Conservation (phyloP, 2,797 vertebrate species). For the Hipposideros larvatus region DNA sequence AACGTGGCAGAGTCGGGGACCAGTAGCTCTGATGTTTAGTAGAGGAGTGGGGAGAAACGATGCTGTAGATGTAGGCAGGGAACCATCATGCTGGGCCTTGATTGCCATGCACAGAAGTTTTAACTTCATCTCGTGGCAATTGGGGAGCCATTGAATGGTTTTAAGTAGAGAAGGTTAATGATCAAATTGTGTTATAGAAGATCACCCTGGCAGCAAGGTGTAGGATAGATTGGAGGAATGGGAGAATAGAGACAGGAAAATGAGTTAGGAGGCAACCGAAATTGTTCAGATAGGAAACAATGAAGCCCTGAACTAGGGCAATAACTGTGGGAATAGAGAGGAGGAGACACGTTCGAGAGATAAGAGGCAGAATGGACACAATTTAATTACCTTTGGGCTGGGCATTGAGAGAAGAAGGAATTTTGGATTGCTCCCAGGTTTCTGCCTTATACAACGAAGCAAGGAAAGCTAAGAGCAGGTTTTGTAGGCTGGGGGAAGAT, state of each 20-base stretch:
- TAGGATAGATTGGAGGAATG: conserved; percentile 70
- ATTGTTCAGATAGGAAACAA: conserved; percentile 78
- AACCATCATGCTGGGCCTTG: conserved; percentile 45
- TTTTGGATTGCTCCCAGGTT: conserved; percentile 73
- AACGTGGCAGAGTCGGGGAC: neutral
- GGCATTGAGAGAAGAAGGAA: conserved; percentile 49
- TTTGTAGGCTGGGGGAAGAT: conserved; percentile 5
- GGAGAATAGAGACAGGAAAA: conserved; percentile 74
- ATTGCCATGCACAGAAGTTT: conserved; percentile 70
- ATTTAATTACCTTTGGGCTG: conserved; percentile 77
- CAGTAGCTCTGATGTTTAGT: conserved; percentile 7
- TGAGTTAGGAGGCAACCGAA: conserved; percentile 77
- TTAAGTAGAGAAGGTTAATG: conserved; percentile 79
- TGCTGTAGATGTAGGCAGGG: conserved; percentile 10
- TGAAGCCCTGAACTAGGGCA: conserved; percentile 79
- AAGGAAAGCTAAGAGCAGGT: conserved; percentile 16
- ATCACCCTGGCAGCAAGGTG: conserved; percentile 60
- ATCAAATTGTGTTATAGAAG: conserved; percentile 70
- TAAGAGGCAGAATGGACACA: conserved; percentile 68
- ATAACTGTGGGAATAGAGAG: conserved; percentile 76
- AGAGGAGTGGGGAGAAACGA: neutral
- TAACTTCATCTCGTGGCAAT: conserved; percentile 64
- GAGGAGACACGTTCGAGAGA: conserved; percentile 65
- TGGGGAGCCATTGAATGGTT: conserved; percentile 76
- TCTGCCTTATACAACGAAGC: conserved; percentile 58